Base-by-base conservation (phyloP, 2,888 invertebrate species). In the Lasioglossum pauxillum region DNA sequence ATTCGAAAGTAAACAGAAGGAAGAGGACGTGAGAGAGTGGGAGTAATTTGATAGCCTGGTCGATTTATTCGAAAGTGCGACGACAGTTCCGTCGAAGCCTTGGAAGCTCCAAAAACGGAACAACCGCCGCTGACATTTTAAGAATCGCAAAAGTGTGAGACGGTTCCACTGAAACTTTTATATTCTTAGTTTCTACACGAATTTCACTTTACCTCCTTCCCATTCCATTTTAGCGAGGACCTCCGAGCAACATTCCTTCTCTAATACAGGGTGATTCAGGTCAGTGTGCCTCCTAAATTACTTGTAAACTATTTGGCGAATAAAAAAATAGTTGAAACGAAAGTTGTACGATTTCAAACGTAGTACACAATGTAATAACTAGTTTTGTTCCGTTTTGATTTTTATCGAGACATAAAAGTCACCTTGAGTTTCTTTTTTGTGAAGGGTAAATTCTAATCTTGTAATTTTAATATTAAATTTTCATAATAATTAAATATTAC, bases 171-270 rank as follows among this genome's bases (percentile, higher is more conserved):
- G 19, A 31, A 69, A 75, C 38, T 53, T 53, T 41, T 19, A 41
- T 79, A 41, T 79, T 64, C 35, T 16, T 14, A 16, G 31, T 31
- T 44, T 41, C 23, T 16, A 44, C 31, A 69, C n/a, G 46, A 67
- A 64, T 74, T 75, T 64, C 74, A 31, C 75, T 75, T 80, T 23
- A 67, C 49, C 46, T 67, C 35, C 12, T 23, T 46, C 35, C 46
- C 38, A 35, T 41, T 27, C 27, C n/a, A 49, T 38, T 16, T 41
- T n/a, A 23, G 3, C 38, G 23, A 3, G 23, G 12, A 19, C 38
- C 69, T 38, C 23, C 38, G 38, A 69, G 69, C 69, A 69, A 8
- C n/a, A 3, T 41, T 69, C 69, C 10, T 38, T 23, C 23, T 38
- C 23, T 38, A 38, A 69, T 23, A 38, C 69, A 53, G 38, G 38